Percentiles rank a stretch among this genome's conserved stretches.
Evolutionary conservation across 2,888 invertebrate species (phyloP).

Genomic region (Pheosia gnoma): DNA sequence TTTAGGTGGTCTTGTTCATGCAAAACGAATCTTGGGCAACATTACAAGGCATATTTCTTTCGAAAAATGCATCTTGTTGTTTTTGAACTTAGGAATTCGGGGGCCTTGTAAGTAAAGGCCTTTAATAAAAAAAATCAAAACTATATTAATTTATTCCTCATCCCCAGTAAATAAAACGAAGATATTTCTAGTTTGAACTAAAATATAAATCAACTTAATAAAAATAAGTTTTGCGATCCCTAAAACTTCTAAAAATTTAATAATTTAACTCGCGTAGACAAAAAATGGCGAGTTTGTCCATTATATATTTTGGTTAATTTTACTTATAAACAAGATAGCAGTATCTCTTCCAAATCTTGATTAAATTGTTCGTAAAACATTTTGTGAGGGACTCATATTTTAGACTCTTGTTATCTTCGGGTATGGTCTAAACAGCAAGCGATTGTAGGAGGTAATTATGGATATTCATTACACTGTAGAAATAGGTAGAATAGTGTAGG

Average conservation of each 20-base stretch:
- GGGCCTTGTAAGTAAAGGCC: background rate
- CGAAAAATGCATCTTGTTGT: no score
- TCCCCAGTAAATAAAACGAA: background rate
- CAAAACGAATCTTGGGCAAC: no score
- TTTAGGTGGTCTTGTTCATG: no score
- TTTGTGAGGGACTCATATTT: slow-evolving; percentile 32
- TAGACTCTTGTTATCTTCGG: slow-evolving; percentile 33
- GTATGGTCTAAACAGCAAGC: slow-evolving; percentile 12
- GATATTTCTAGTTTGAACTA: slow-evolving; percentile 21
- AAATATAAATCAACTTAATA: slow-evolving; percentile 16
- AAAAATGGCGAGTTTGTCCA: slow-evolving; percentile 24
- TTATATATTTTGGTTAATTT: slow-evolving; percentile 34
- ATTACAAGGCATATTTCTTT: no score
- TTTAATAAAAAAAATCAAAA: background rate
- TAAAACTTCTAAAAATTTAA: slow-evolving; percentile 25
- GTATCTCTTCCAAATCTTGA: slow-evolving; percentile 45
- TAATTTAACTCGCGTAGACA: slow-evolving; percentile 21
- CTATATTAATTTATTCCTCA: background rate
- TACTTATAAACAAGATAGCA: slow-evolving; percentile 44
- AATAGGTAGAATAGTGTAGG: no score
- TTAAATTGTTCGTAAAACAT: slow-evolving; percentile 51
- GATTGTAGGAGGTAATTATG: background rate
- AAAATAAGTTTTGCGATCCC: slow-evolving; percentile 17
- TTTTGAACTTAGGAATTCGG: no score
- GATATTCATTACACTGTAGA: no score